phyloP scores from a whole-genome alignment of 1,140 invertebrate species.

The Wasmannia auropunctata region DNA sequence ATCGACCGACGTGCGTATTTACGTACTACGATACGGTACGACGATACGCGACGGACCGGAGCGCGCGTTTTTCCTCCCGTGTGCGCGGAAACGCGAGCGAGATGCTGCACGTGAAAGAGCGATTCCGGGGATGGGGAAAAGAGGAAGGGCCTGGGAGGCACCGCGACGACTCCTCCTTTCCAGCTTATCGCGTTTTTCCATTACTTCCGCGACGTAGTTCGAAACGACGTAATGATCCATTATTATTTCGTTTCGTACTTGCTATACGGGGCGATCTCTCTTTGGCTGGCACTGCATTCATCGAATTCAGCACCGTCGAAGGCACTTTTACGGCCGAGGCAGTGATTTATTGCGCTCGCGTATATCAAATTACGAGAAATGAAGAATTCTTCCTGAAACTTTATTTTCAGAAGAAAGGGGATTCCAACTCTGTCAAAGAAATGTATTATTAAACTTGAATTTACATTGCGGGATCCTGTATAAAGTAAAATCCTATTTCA shows the following conservation, averaged over 20 bases:
- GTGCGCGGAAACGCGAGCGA: neutral
- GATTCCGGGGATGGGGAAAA: too few species aligned
- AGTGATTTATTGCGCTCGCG: neutral
- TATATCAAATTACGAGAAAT: neutral
- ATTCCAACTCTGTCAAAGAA: neutral
- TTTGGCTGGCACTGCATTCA: neutral
- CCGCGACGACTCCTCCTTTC: neutral
- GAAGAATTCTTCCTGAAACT: neutral
- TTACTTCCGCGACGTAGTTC: neutral
- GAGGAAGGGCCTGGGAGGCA: neutral
- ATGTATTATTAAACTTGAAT: neutral
- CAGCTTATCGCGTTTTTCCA: neutral
- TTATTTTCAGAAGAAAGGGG: neutral
- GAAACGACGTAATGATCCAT: conserved; percentile 8
- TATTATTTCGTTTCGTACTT: neutral
- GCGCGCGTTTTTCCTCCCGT: neutral
- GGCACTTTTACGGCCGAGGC: neutral
- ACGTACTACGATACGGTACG: conserved; percentile 43
- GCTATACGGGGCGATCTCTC: neutral
- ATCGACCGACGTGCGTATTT: conserved; percentile 60
- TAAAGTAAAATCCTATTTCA: conserved; percentile 12
- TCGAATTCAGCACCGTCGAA: neutral
- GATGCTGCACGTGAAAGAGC: neutral
- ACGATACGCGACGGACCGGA: conserved; percentile 51
- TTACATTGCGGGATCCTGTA: neutral